Evolutionary conservation across 2,797 vertebrate genomes (phyloP).

Genomic region (Spondyliosoma cantharus): DNA sequence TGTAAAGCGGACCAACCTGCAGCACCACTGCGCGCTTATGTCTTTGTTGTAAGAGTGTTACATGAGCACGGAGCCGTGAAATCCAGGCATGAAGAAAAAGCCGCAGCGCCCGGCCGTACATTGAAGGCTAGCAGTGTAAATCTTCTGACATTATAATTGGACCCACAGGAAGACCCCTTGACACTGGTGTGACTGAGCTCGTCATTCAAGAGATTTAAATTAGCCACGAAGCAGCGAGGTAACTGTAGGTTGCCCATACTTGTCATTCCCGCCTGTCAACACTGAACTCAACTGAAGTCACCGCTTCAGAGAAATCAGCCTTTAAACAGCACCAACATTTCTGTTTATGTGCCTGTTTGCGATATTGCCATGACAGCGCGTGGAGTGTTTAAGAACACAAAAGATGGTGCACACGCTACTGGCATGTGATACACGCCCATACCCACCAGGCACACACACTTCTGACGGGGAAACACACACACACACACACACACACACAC

Average conservation of each 20-base stretch:
- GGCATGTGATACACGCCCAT: slow-evolving; percentile 30
- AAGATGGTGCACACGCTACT: background rate
- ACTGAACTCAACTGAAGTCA: slow-evolving; percentile 4
- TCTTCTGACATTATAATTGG: slow-evolving; percentile 13
- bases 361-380: slow-evolving; percentile 49
- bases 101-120: background rate
- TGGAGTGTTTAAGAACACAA: slow-evolving; percentile 2
- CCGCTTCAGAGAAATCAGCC: slow-evolving; percentile 6
- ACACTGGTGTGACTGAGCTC: background rate
- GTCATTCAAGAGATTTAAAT: background rate
- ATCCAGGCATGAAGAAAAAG: background rate
- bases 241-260: background rate
- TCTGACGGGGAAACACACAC: background rate
- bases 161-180: background rate
- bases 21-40: background rate
- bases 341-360: slow-evolving; percentile 56
- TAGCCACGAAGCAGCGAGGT: background rate
- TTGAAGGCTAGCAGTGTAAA: slow-evolving; percentile 1
- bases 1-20: background rate
- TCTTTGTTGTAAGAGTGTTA: background rate
- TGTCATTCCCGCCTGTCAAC: slow-evolving; percentile 51
- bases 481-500: slow-evolving; percentile 9
- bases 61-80: background rate
- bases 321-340: slow-evolving; percentile 16
- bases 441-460: slow-evolving; percentile 29